These are phyloP conservation scores for Amblyjoppa proteus DNA, from an alignment of 2,888 invertebrate species.

Conservation along the genomic window DNA sequence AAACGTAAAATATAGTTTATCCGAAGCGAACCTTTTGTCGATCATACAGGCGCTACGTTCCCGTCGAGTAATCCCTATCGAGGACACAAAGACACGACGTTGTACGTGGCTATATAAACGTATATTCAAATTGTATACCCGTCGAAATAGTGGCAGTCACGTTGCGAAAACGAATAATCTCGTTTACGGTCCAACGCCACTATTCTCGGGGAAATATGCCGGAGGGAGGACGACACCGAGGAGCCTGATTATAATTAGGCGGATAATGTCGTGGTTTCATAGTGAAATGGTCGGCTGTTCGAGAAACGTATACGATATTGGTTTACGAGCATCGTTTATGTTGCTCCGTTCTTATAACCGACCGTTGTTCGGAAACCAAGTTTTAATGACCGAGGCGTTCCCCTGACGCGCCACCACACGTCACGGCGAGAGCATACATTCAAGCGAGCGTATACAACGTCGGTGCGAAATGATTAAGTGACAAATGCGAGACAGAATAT, in stretches of 20 bases:
- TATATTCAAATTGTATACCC: slow-evolving; percentile 26
- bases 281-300: slow-evolving; percentile 39
- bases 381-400: slow-evolving; percentile 46
- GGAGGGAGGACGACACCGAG: background rate
- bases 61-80: background rate
- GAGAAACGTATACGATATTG: slow-evolving; percentile 39
- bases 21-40: slow-evolving; percentile 26
- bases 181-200: slow-evolving; percentile 34
- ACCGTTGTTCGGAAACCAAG: slow-evolving; percentile 30
- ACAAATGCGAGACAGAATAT: background rate
- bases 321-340: slow-evolving; percentile 48
- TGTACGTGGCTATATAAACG: slow-evolving; percentile 7
- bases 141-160: slow-evolving; percentile 2
- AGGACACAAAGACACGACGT: slow-evolving; percentile 1
- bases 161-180: slow-evolving; percentile 40
- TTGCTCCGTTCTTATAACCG: slow-evolving; percentile 46
- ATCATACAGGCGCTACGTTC: slow-evolving; percentile 12
- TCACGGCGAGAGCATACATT: background rate
- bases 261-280: slow-evolving; percentile 32
- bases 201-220: background rate
- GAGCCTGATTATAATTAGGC: slow-evolving; percentile 55
- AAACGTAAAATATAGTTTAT: slow-evolving; percentile 17
- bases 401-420: background rate
- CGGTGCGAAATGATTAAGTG: background rate
- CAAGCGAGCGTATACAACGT: background rate